phyloP scores from a whole-genome alignment of 2,797 vertebrate species.

The Sebastes oblongus region DNA sequence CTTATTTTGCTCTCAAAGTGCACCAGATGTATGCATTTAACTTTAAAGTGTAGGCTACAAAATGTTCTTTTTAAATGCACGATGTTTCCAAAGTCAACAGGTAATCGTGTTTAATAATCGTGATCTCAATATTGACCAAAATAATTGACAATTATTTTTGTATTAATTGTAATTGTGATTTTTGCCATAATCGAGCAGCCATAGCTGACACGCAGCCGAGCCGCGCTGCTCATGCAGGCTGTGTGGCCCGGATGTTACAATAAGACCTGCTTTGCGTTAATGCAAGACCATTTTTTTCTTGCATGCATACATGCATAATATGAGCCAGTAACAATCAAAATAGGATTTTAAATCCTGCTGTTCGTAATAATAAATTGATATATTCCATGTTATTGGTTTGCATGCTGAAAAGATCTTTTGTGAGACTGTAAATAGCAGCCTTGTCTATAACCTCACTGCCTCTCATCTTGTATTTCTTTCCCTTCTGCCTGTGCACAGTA shows the following conservation, averaged over 20 bases:
- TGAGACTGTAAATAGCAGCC: background rate
- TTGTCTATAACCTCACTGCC: background rate
- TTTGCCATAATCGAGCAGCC: too few relatives aligned
- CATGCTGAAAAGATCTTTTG: background rate
- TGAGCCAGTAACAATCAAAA: background rate
- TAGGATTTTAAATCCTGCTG: background rate
- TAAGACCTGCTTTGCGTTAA: background rate
- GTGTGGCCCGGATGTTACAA: background rate
- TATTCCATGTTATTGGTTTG: background rate
- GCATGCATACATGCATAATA: background rate
- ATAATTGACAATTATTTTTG: too few relatives aligned
- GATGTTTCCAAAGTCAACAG: too few relatives aligned
- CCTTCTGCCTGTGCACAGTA: slow-evolving; percentile 9
- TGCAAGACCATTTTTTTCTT: background rate
- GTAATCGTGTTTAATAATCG: too few relatives aligned
- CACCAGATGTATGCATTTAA: too few relatives aligned
- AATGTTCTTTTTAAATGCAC: too few relatives aligned
- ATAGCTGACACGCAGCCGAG: too few relatives aligned
- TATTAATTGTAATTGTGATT: too few relatives aligned
- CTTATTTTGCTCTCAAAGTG: too few relatives aligned
- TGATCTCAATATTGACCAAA: too few relatives aligned
- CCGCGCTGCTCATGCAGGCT: too few relatives aligned
- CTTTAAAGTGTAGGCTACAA: too few relatives aligned
- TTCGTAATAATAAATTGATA: background rate
- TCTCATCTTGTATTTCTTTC: background rate